A percentile compares a stretch with the other conserved stretches of the same genome.
These are phyloP conservation scores for Cottoperca gobio DNA, from an alignment of 2,797 vertebrate species.

Conservation along the genomic window DNA sequence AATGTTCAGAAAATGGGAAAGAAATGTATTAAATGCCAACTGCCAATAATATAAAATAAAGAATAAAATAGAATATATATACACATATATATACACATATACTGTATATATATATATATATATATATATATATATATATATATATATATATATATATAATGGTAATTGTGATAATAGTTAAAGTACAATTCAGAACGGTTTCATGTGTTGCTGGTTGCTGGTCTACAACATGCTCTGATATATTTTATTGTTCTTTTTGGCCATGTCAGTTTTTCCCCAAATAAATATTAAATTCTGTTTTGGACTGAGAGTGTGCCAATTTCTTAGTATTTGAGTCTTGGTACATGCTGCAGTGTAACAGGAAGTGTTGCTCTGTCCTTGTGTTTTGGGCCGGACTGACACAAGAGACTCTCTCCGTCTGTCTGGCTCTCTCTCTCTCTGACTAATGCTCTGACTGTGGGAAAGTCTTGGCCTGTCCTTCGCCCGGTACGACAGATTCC, in stretches of 20 bases:
- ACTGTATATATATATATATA: too few species aligned
- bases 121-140: too few species aligned
- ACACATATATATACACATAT: too few species aligned
- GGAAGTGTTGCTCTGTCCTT: slow-evolving; percentile 29
- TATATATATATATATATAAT: too few species aligned
- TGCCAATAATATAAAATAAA: background rate
- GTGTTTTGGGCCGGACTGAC: slow-evolving; percentile 21
- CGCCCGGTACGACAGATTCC: slow-evolving; percentile 62
- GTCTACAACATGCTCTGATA: too few species aligned
- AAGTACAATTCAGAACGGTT: too few species aligned
- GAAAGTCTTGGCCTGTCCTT: slow-evolving; percentile 75
- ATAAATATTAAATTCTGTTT: background rate
- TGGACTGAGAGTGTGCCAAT: background rate
- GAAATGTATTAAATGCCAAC: too few species aligned
- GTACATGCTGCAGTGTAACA: background rate
- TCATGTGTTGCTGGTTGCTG: too few species aligned
- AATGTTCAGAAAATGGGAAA: too few species aligned
- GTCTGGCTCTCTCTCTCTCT: slow-evolving; percentile 37
- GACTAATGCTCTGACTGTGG: slow-evolving; percentile 68
- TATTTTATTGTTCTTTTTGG: background rate
- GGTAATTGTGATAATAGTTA: too few species aligned
- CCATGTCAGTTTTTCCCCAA: background rate
- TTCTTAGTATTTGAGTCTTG: background rate
- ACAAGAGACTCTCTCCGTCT: slow-evolving; percentile 22
- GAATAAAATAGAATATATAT: too few species aligned